Base-by-base conservation (phyloP, 1,140 invertebrate genomes). In the Apis florea region DNA sequence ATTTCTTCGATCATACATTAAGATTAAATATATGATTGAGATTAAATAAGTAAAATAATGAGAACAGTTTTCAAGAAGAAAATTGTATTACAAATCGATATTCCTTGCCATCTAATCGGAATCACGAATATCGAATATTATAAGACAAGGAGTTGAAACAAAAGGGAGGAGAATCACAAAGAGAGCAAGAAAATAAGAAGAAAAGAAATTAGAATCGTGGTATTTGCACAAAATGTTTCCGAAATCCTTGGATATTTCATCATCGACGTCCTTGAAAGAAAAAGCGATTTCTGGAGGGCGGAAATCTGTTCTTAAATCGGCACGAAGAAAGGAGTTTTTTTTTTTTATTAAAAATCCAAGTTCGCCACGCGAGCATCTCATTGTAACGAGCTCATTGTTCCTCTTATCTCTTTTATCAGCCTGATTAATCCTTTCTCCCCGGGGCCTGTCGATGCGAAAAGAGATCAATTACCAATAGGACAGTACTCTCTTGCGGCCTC, bases 361-460 rank as follows among this genome's bases (percentile, higher is more conserved):
- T 71, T 73, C 47, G 68, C 1, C 17, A 19, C 53, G 24, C 58
- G 49, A 80, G 61, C 31, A 40, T 54, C 76, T 67, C 63, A n/a
- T n/a, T n/a, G 66, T 85, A 85, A 89, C 82, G 77, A 87, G 85
- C 84, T 85, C 79, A 87, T 89, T 89, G 84, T 89, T 76, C 84
- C 73, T 67, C 85, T 85, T 85, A 84, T 82, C 85, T 82, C 69
- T 75, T 85, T 83, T 80, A 83, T 84, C 64, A 56, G 24, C 53
- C 66, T 72, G 84, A 88, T 86, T 89, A 89, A 89, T 89, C 69
- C 76, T 75, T 59, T 85, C 76, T 71, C 82, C 64, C 71, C 31
- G 2, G 19, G 59, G 53, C 56, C 53, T 74, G 73, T 21, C 51
- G 72, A 73, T 66, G 72, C 61, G 67, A 74, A 86, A 83, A 79